Conservation (phyloP, 1,140 invertebrate species). For the Gryllus bimaculatus region DNA sequence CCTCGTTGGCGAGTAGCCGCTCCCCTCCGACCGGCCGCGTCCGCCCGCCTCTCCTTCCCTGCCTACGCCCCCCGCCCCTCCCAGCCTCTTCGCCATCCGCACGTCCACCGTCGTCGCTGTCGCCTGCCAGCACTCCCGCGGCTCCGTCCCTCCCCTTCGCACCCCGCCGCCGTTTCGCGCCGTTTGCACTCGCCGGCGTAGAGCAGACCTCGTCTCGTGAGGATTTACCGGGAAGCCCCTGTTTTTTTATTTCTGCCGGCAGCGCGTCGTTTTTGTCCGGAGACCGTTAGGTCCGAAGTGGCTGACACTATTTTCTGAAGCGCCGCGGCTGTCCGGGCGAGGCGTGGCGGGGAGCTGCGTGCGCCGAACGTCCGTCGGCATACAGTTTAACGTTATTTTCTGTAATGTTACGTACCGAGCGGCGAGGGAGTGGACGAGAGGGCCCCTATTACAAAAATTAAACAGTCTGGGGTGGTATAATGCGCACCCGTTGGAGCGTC, state of each 20-base stretch:
- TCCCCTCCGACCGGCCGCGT: background rate
- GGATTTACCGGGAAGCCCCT: background rate
- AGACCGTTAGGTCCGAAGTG: background rate
- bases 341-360: background rate
- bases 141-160: no score
- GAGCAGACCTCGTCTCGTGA: background rate
- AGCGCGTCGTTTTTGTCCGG: background rate
- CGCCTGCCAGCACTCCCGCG: no score
- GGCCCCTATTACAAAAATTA: background rate
- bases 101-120: no score
- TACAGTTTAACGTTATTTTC: background rate
- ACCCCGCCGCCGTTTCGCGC: background rate
- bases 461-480: background rate
- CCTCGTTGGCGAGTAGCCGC: background rate
- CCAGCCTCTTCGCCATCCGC: background rate
- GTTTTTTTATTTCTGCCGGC: background rate
- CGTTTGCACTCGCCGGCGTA: background rate
- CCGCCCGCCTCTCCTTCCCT: background rate
- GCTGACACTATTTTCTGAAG: background rate
- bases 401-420: background rate
- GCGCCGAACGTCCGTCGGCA: background rate
- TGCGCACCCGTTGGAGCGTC: background rate
- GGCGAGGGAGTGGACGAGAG: background rate
- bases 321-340: background rate
- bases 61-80: no score